phyloP scores from a whole-genome alignment of 2,113 vertebrate species.

The Papio anubis region DNA sequence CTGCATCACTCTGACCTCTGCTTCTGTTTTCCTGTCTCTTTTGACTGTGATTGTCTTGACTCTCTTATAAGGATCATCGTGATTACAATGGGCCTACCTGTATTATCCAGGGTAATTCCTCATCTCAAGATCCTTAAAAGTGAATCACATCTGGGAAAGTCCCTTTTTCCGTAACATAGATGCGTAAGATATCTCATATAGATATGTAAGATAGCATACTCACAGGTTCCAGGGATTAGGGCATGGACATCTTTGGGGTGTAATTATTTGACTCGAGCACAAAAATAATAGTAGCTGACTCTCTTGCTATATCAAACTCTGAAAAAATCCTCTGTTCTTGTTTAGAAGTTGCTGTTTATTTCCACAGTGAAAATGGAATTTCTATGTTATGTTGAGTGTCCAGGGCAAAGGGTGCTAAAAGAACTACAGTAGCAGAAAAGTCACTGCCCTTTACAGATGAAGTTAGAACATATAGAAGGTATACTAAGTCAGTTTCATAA shows the following conservation, averaged over 20 bases:
- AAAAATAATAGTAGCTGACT: not conserved
- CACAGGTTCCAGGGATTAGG: not conserved
- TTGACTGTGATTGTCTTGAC: not conserved
- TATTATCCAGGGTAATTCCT: not conserved
- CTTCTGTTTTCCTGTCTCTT: not conserved
- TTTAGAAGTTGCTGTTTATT: not conserved
- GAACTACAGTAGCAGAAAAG: not conserved
- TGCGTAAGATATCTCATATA: no score
- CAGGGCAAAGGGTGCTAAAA: not conserved
- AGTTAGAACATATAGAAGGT: not conserved
- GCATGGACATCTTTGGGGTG: not conserved
- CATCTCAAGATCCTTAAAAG: not conserved
- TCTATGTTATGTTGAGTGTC: not conserved
- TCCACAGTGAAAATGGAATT: not conserved
- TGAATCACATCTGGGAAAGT: not conserved
- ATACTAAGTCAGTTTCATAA: not conserved
- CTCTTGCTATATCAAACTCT: not conserved
- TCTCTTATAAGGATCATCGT: not conserved
- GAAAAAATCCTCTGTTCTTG: not conserved
- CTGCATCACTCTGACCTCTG: not conserved
- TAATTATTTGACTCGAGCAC: not conserved
- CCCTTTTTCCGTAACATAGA: not conserved
- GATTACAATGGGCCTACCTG: not conserved
- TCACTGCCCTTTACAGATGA: not conserved
- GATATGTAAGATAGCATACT: not conserved